These are phyloP conservation scores for Stenoptilia bipunctidactyla DNA, from an alignment of 2,888 invertebrate species.

Conservation along the genomic window DNA sequence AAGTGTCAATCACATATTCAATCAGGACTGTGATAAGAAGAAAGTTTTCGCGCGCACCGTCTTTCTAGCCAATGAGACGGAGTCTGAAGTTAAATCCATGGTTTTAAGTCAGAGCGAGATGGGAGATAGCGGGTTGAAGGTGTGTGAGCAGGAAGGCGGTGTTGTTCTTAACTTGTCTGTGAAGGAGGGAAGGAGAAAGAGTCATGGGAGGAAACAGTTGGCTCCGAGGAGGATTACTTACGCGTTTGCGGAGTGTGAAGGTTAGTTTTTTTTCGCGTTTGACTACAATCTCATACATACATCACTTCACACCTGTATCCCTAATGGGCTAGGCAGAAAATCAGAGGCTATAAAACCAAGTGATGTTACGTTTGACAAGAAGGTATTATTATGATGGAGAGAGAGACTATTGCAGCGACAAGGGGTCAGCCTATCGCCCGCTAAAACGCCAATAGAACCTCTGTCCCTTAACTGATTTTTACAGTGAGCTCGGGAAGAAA, in stretches of 20 bases:
- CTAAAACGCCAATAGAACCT: too few relatives aligned
- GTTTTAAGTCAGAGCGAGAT: conserved; percentile 19
- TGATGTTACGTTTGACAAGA: too few relatives aligned
- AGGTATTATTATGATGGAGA: too few relatives aligned
- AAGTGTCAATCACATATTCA: conserved; percentile 54
- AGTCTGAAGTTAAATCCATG: conserved; percentile 26
- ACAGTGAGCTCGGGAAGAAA: too few relatives aligned
- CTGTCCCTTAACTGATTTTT: too few relatives aligned
- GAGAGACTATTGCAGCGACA: too few relatives aligned
- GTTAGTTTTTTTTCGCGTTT: too few relatives aligned
- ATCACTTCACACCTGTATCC: too few relatives aligned
- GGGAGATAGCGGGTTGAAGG: conserved; percentile 10
- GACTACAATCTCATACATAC: too few relatives aligned
- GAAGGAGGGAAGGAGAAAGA: conserved; percentile 42
- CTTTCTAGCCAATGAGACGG: conserved; percentile 35
- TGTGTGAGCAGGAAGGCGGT: conserved; percentile 14
- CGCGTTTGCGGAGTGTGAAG: conserved; percentile 29
- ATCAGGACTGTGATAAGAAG: conserved; percentile 29
- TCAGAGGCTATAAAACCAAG: too few relatives aligned
- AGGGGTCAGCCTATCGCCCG: too few relatives aligned
- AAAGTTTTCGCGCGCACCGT: conserved; percentile 53
- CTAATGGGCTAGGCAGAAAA: too few relatives aligned
- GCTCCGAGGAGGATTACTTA: conserved; percentile 50
- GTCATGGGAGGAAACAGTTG: conserved; percentile 53
- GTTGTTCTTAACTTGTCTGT: conserved; percentile 52